These are phyloP conservation scores for Zhengitettix transpicula DNA, from an alignment of 2,888 invertebrate species.

Conservation along the genomic window DNA sequence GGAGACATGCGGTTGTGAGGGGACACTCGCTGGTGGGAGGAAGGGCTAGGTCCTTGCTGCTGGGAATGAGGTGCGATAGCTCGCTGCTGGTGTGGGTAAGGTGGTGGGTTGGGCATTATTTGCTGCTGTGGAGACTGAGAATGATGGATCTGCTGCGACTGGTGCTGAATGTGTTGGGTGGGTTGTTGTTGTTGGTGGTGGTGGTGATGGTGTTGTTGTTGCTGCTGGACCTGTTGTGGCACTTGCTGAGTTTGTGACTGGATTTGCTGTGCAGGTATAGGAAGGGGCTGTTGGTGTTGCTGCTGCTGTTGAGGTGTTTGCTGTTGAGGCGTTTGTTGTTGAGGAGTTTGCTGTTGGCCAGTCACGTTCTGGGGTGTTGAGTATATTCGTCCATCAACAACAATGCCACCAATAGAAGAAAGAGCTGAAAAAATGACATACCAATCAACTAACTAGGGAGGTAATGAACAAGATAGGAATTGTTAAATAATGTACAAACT, in stretches of 20 bases:
- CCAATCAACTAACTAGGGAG: too few relatives aligned
- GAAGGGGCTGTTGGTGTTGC: slow-evolving; percentile 5
- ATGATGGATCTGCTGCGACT: background rate
- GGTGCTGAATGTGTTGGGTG: background rate
- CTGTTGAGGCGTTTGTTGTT: slow-evolving; percentile 13
- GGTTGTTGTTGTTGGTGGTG: background rate
- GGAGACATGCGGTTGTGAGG: background rate
- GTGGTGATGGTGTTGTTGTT: slow-evolving; percentile 4
- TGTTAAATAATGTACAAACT: too few relatives aligned
- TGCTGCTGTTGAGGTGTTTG: slow-evolving; percentile 18
- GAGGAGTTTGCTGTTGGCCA: slow-evolving; percentile 5
- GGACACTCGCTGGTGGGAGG: background rate
- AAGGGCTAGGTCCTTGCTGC: background rate
- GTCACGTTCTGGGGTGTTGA: slow-evolving; percentile 15
- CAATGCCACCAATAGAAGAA: slow-evolving; percentile 60
- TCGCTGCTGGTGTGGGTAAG: background rate
- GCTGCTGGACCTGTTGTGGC: too few relatives aligned
- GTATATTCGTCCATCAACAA: slow-evolving; percentile 68
- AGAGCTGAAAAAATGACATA: slow-evolving; percentile 35
- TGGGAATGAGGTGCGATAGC: background rate
- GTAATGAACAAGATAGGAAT: too few relatives aligned
- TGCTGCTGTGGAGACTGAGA: background rate
- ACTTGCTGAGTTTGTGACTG: background rate
- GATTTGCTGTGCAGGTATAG: background rate
- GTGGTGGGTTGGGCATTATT: background rate